A percentile compares a stretch with the other conserved stretches of the same genome.
Conservation (phyloP, 2,888 invertebrate species). For the Eupelmus urozonus region DNA sequence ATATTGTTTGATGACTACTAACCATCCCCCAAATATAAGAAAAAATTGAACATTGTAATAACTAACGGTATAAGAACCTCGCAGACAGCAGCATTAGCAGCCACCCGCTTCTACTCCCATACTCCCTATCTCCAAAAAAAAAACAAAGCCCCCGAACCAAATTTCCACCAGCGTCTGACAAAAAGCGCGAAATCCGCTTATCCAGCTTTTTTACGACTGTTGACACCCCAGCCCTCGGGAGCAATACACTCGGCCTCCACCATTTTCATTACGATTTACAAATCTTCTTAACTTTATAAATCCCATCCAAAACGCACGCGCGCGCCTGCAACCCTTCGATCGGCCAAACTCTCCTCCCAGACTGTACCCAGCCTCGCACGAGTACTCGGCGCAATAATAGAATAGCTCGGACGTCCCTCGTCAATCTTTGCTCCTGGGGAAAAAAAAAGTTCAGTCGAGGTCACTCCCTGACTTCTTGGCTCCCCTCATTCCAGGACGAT, state of each 20-base stretch:
- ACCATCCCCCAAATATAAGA: too few relatives aligned
- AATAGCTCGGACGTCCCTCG: constrained; percentile 53
- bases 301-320: too few relatives aligned
- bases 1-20: too few relatives aligned
- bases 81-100: too few relatives aligned
- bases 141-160: too few relatives aligned
- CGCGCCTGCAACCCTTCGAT: not conserved
- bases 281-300: not conserved
- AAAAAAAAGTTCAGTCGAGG: constrained; percentile 51
- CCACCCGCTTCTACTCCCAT: too few relatives aligned
- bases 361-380: constrained; percentile 6
- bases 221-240: not conserved
- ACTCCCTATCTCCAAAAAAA: too few relatives aligned
- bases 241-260: not conserved
- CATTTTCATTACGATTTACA: not conserved
- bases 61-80: too few relatives aligned
- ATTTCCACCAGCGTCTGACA: too few relatives aligned
- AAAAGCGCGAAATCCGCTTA: not conserved
- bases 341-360: not conserved
- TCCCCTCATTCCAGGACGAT: constrained; percentile 24
- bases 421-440: constrained; percentile 53
- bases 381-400: constrained; percentile 59
- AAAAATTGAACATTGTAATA: too few relatives aligned
- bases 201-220: not conserved
- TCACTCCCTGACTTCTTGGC: constrained; percentile 41